Base-by-base conservation (phyloP, 2,888 invertebrate species). In the Agrochola circellaris region DNA sequence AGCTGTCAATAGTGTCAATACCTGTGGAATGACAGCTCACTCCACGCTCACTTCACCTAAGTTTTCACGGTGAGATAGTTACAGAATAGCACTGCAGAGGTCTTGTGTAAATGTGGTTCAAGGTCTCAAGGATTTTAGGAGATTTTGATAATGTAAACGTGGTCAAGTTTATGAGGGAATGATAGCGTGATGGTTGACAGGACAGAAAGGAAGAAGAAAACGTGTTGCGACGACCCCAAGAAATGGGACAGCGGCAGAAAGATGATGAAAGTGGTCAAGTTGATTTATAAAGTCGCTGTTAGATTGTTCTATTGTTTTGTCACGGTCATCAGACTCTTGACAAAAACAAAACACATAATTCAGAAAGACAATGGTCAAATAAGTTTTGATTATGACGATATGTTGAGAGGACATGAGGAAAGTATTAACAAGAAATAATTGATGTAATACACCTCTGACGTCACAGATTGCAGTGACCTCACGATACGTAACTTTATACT, bases 121-220 rank as follows among this genome's bases (percentile, higher is more conserved):
- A 62, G 15, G 54, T 61, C 17, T 81, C 79, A 84, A 87, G 85
- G 79, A 23, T 60, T 20, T 79, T 76, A 73, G 20, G 9, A 51
- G 68, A 73, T 83, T 85, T 81, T 23, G 48, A 64, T 65, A 71
- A 74, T 34, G 26, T 66, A 66, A 75, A 76, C 67, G 67, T 45
- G 45, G 45, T 45, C 4, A 45, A 45, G 13, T 45, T 13, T 45
- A 13, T 45, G 13, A 45, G 42, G 11, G 42, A 45, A 45, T 45
- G 42, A 45, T 45, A 45, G 42, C 13, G 42, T 45, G 42, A 45
- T 0, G 38, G 38, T 38, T 38, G 38, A 42, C 42, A 13, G 11
- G 1, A 2, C 2, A 42, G 0, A 11, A 42, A 9, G 11, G 11
- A 42, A 42, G 42, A 42, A 42, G 1, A n/a, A n/a, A n/a, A n/a